Conservation (phyloP, 1,140 invertebrate genomes). For the Physella acuta region DNA sequence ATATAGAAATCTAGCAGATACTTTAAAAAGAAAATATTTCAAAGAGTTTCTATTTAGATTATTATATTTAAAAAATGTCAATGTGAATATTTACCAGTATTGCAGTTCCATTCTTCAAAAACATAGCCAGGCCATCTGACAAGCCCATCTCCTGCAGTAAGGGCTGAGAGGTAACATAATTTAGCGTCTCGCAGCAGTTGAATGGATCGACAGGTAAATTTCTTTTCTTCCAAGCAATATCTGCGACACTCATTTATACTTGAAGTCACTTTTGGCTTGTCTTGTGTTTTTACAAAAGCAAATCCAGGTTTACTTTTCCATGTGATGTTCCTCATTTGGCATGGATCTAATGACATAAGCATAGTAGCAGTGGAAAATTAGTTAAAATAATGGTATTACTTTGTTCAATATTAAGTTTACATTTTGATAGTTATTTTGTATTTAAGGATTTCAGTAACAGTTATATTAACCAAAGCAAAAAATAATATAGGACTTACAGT, state of each 20-base stretch:
- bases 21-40: too few relatives aligned
- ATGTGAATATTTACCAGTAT: constrained; percentile 29
- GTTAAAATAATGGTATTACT: background rate
- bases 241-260: constrained; percentile 31
- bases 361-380: too few relatives aligned
- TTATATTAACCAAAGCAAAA: too few relatives aligned
- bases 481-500: constrained; percentile 33
- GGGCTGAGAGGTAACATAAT: constrained; percentile 33
- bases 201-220: constrained; percentile 39
- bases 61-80: too few relatives aligned
- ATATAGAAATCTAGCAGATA: too few relatives aligned
- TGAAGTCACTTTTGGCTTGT: constrained; percentile 23
- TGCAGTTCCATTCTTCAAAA: constrained; percentile 43
- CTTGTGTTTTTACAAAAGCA: constrained; percentile 27
- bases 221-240: constrained; percentile 37
- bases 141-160: constrained; percentile 26
- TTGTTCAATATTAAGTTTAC: background rate
- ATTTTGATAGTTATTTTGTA: background rate
- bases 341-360: constrained; percentile 36
- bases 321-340: constrained; percentile 33
- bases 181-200: constrained; percentile 28
- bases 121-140: constrained; percentile 36
- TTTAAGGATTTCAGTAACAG: too few relatives aligned
- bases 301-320: constrained; percentile 34
- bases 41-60: too few relatives aligned